Evolutionary conservation across 2,797 vertebrate species (phyloP).

Genomic region (Karalla daura): DNA sequence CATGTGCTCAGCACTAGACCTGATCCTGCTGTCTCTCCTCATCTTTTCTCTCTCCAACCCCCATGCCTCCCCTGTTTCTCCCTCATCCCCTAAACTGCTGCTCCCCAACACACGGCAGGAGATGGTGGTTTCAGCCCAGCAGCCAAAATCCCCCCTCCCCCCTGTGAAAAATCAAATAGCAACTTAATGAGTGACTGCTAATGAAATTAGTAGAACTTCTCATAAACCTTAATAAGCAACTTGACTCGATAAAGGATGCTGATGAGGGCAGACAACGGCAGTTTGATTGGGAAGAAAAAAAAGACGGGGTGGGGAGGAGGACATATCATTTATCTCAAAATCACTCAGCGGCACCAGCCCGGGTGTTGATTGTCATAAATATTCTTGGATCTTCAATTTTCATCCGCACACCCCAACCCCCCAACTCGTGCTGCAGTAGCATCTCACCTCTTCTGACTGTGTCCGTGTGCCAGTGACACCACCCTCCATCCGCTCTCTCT

Average conservation of each 20-base stretch:
- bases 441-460: constrained; percentile 63
- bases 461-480: constrained; percentile 59
- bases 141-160: constrained; percentile 52
- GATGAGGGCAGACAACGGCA: constrained; percentile 40
- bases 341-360: constrained; percentile 81
- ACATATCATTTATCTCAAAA: constrained; percentile 79
- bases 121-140: constrained; percentile 79
- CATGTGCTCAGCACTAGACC: constrained; percentile 32
- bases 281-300: constrained; percentile 36
- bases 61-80: constrained; percentile 56
- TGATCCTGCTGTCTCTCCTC: constrained; percentile 45
- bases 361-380: constrained; percentile 92
- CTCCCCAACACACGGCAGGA: constrained; percentile 74
- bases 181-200: constrained; percentile 75
- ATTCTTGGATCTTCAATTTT: constrained; percentile 70
- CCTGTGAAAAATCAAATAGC: constrained; percentile 79
- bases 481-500: constrained; percentile 28
- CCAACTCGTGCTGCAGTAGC: constrained; percentile 28
- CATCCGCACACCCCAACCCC: constrained; percentile 29
- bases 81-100: constrained; percentile 73
- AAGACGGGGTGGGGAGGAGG: too few species aligned
- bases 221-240: constrained; percentile 91
- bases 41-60: constrained; percentile 43
- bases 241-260: constrained; percentile 88
- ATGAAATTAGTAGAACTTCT: constrained; percentile 87